Evolutionary conservation across 2,797 vertebrate species (phyloP).

Genomic region (Myotis daubentonii): DNA sequence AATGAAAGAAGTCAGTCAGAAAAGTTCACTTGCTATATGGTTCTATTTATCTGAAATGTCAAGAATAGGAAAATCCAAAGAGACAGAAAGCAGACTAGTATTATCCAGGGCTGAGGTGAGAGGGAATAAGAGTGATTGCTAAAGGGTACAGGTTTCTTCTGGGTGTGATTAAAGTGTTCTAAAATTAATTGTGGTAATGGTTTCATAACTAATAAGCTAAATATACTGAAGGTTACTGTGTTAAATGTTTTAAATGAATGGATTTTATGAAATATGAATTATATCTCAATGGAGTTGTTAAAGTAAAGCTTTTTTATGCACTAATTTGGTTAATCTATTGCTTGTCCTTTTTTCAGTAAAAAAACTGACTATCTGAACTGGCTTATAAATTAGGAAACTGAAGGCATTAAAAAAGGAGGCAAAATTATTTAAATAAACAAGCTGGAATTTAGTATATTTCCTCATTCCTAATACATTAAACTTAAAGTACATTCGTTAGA

Average conservation of each 20-base stretch:
- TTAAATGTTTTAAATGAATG: background rate
- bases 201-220: background rate
- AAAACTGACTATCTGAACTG: background rate
- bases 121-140: background rate
- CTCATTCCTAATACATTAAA: conserved; percentile 43
- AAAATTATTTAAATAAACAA: conserved; percentile 28
- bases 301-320: background rate
- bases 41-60: background rate
- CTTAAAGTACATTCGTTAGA: conserved; percentile 65
- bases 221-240: background rate
- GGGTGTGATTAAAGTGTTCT: background rate
- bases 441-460: conserved; percentile 30
- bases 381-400: background rate
- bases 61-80: background rate
- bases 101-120: background rate
- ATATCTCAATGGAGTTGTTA: background rate
- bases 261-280: background rate
- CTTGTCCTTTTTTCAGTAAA: background rate
- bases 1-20: background rate
- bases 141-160: background rate
- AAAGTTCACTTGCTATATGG: background rate
- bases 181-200: background rate
- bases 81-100: background rate
- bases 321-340: background rate
- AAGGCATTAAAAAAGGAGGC: background rate